Evolutionary conservation across 2,797 vertebrate species (phyloP).

Genomic region (Gymnoscopelus braueri): DNA sequence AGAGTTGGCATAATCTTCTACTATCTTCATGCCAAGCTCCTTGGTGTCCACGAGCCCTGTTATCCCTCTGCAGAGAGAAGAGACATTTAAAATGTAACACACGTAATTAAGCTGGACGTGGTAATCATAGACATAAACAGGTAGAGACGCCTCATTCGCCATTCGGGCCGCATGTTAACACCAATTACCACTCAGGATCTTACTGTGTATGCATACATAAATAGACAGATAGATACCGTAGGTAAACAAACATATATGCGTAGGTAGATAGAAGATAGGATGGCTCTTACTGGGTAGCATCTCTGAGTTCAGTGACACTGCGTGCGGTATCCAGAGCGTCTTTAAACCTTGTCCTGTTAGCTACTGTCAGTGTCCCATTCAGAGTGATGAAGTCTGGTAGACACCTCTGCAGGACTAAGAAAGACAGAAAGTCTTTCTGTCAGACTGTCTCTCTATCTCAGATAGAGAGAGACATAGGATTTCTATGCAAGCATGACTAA

Average conservation of each 20-base stretch:
- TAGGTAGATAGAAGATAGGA: neutral
- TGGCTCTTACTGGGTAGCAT: slow-evolving; percentile 83
- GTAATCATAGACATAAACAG: neutral
- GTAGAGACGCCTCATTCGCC: no score
- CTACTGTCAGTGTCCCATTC: slow-evolving; percentile 85
- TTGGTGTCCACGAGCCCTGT: slow-evolving; percentile 50
- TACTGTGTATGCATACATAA: no score
- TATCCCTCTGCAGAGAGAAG: slow-evolving; percentile 38
- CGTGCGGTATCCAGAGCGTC: slow-evolving; percentile 83
- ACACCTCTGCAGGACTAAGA: slow-evolving; percentile 89
- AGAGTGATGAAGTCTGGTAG: slow-evolving; percentile 88
- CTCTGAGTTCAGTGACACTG: slow-evolving; percentile 84
- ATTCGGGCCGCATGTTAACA: no score
- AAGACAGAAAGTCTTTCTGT: slow-evolving; percentile 1
- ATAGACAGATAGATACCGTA: neutral
- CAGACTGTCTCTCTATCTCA: neutral
- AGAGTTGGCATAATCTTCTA: slow-evolving; percentile 61
- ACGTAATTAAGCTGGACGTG: neutral
- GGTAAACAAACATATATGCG: neutral
- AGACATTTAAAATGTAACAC: neutral
- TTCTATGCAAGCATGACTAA: no score
- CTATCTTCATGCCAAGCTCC: slow-evolving; percentile 56
- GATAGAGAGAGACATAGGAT: neutral
- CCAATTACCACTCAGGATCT: no score
- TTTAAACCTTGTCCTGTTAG: slow-evolving; percentile 84